Evolutionary conservation across 2,113 vertebrate genomes (phyloP), one percentile per base, ranked within the genome.

Genomic region (Anguilla japonica): DNA sequence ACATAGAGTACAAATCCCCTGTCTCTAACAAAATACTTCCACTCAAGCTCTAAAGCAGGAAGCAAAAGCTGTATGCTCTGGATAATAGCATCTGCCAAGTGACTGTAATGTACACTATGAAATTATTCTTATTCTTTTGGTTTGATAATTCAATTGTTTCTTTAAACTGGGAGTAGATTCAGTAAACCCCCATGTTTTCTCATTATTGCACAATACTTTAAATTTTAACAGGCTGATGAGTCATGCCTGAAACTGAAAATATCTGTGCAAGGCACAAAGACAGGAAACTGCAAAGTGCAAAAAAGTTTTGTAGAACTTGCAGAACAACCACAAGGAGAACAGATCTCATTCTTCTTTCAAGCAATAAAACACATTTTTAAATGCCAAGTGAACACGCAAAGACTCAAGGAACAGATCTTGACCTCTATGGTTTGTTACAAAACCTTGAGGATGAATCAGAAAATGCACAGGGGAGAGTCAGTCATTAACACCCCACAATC

Each of bases 261-360:
- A 87, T 40, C 81, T 87, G 41, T 56, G 50, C 13, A 79, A 78
- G 29, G 86, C 39, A 78, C 41, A 22, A 71, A 79, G 63, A 46
- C 46, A 79, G 84, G 43, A 79, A 79, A 41, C 84, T 81, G 84
- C 46, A 80, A n/a, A 79, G 41, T 79, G 83, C 87, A 87, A 60
- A 90, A 86, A 14, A 89, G 89, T 87, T 90, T 88, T 88, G 90
- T 92, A 91, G 92, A 94, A 88, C 89, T 82, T 91, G 91, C 91
- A 93, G 83, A 81, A 84, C 87, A 88, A 93, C 91, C 93, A 92
- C 93, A 92, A 87, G 91, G 89, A 90, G 90, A 90, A 89, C 89
- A 88, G 91, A 90, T 93, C 92, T 91, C 87, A 91, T 88, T 56
- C 85, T 86, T 41, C 29, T 79, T 84, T 82, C 82, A 63, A 83